Evolutionary conservation across 2,113 vertebrate species (phyloP).

Genomic region (Platysteira castanea): DNA sequence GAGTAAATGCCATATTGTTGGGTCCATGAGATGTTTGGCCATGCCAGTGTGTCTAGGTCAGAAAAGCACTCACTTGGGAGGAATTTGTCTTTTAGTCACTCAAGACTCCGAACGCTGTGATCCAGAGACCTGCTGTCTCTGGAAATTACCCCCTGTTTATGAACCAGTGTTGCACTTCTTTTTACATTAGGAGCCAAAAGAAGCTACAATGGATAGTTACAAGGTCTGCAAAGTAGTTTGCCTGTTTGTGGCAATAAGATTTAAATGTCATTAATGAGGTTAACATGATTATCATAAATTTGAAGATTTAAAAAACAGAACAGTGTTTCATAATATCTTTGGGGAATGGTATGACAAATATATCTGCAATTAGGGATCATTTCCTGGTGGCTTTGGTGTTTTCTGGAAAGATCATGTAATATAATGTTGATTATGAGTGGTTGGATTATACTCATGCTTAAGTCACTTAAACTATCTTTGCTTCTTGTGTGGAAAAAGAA

Average conservation of each 20-base stretch:
- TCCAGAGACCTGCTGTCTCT: background rate
- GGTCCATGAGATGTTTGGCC: background rate
- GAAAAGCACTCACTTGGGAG: background rate
- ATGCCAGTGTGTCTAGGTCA: background rate
- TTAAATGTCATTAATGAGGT: background rate
- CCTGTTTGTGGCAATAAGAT: background rate
- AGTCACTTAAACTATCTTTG: background rate
- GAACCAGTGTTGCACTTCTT: background rate
- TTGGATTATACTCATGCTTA: background rate
- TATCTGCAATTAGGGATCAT: background rate
- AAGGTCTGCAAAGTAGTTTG: background rate
- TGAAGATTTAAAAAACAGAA: background rate
- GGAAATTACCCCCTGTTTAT: background rate
- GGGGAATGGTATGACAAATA: background rate
- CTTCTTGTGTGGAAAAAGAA: background rate
- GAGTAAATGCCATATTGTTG: background rate
- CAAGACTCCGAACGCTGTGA: background rate
- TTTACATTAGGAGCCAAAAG: background rate
- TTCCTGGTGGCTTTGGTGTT: background rate
- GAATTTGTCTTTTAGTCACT: background rate
- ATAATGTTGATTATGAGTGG: background rate
- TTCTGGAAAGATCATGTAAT: background rate
- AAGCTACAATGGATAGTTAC: background rate
- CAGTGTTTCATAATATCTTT: background rate
- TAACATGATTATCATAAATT: background rate